Evolutionary conservation across 2,888 invertebrate species (phyloP), one percentile per base, ranked within the genome.

Genomic region (Phengaris arion): DNA sequence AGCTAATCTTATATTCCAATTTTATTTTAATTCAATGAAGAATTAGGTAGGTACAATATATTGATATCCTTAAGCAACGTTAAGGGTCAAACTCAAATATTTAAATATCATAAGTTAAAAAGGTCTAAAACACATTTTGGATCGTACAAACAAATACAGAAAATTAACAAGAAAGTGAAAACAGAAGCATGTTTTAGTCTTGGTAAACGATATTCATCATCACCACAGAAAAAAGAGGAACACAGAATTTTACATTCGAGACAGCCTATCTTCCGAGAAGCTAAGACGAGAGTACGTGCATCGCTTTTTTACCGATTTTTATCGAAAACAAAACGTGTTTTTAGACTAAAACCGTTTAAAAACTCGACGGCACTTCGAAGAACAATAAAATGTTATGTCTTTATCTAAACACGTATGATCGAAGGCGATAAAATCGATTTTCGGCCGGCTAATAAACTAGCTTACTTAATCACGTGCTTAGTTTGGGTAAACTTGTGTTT

Each of bases 361-460:
- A 83, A 83, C 83, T 83, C 79, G 77, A 74, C 79, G 77, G 79
- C 81, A 80, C 81, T 87, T 87, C 87, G 85, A 81, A 80, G 87
- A 87, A 87, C 82, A 82, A 83, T 87, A 85, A 87, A 86, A 87
- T 87, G 86, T 86, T 86, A 87, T 86, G 86, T 85, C 87, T 87
- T 80, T 82, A 86, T 87, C 84, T 82, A 79, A 82, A 79, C 81
- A 77, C 77, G 79, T 82, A 82, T 82, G 85, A 84, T 84, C 81
- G 82, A 81, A 77, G 64, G 81, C 75, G 84, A 83, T 85, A 83
- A 82, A 82, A 82, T 81, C 79, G 83, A 80, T 82, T 81, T 81
- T 80, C 79, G 80, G 80, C 77, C 75, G 75, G 76, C 75, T 64
- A 77, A 45, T 48, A 77, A 69, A 77, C 76, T 76, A 75, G 35